Evolutionary conservation across 2,797 vertebrate species (phyloP).

Genomic region (Mionectes olivaceus): DNA sequence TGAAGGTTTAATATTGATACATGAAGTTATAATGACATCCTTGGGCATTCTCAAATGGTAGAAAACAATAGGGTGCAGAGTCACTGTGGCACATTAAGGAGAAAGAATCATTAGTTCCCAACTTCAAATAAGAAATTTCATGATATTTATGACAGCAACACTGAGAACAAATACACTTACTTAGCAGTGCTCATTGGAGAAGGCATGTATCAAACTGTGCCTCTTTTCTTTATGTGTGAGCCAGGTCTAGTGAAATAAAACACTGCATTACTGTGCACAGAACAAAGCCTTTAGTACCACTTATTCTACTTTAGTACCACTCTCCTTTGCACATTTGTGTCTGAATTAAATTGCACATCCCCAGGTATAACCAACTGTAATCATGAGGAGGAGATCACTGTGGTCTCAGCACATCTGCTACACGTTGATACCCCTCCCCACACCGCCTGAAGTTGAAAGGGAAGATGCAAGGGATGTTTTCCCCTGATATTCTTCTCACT

Average conservation of each 20-base stretch:
- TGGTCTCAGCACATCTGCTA: slow-evolving; percentile 82
- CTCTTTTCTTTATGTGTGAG: slow-evolving; percentile 65
- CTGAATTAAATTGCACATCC: slow-evolving; percentile 76
- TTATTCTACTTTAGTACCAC: slow-evolving; percentile 71
- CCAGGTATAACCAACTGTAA: slow-evolving; percentile 80
- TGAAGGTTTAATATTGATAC: slow-evolving; percentile 84
- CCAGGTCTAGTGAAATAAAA: slow-evolving; percentile 76
- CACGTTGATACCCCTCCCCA: slow-evolving; percentile 55
- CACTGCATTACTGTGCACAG: slow-evolving; percentile 51
- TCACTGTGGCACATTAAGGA: slow-evolving; percentile 73
- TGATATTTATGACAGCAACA: slow-evolving; percentile 74
- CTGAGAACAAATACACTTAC: slow-evolving; percentile 62
- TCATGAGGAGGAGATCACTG: slow-evolving; percentile 75
- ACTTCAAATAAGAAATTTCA: slow-evolving; percentile 77
- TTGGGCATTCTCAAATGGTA: slow-evolving; percentile 75
- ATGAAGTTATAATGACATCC: slow-evolving; percentile 82
- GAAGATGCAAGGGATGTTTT: slow-evolving; percentile 60
- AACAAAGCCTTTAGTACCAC: slow-evolving; percentile 75
- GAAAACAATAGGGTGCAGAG: slow-evolving; percentile 79
- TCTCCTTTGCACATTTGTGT: slow-evolving; percentile 72
- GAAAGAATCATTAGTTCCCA: slow-evolving; percentile 80
- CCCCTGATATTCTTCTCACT: slow-evolving; percentile 67
- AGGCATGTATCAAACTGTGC: slow-evolving; percentile 61
- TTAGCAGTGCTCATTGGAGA: slow-evolving; percentile 48
- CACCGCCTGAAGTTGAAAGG: slow-evolving; percentile 68